Conservation (phyloP, 2,888 invertebrate species). For the Tetanocera ferruginea region DNA sequence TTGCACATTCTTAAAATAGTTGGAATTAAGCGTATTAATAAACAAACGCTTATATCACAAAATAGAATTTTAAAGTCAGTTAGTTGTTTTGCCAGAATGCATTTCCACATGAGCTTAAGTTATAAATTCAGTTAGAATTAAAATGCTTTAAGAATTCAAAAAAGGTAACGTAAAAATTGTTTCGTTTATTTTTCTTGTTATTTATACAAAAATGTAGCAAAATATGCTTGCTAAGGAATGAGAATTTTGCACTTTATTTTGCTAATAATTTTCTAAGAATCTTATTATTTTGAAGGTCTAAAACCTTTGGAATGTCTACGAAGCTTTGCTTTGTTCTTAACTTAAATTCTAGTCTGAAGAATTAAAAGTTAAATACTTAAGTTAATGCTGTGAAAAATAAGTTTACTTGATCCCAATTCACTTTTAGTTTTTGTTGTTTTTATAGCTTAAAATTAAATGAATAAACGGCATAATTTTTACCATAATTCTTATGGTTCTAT, state of each 20-base stretch:
- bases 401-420: slow-evolving; percentile 30
- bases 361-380: neutral
- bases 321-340: neutral
- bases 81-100: too few relatives aligned
- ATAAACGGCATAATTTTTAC: neutral
- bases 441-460: neutral
- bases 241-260: neutral
- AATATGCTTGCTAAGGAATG: neutral
- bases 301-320: neutral
- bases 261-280: neutral
- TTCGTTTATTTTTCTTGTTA: too few relatives aligned
- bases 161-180: too few relatives aligned
- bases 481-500: neutral
- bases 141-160: neutral
- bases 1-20: too few relatives aligned
- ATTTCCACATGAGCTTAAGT: too few relatives aligned
- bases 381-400: neutral
- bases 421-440: neutral
- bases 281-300: neutral
- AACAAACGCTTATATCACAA: too few relatives aligned
- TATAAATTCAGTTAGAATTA: too few relatives aligned
- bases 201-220: neutral
- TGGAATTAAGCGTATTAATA: too few relatives aligned
- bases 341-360: neutral
- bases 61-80: too few relatives aligned